Conservation (phyloP, 2,888 invertebrate species). For the Platerodrilus igneus region DNA sequence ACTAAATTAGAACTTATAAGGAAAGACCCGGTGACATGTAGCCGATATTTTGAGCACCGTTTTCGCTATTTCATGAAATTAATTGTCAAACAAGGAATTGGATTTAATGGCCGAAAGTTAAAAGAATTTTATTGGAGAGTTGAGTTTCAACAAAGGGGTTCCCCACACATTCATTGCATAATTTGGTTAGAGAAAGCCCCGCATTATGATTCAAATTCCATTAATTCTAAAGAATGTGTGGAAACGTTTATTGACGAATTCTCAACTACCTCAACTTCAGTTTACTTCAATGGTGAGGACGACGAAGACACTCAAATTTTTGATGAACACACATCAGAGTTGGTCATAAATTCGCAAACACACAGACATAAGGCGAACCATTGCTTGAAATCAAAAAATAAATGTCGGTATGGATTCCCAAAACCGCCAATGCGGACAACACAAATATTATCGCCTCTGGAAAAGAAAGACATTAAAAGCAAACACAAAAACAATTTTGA, state of each 20-base stretch:
- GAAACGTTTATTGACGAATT: constrained; percentile 3
- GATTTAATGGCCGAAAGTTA: background rate
- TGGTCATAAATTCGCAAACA: too few relatives aligned
- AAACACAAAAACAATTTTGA: background rate
- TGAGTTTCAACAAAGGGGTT: constrained; percentile 6
- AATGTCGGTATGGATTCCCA: too few relatives aligned
- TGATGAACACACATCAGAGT: background rate
- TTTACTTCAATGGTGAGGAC: background rate
- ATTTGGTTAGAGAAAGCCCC: constrained; percentile 2
- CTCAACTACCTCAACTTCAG: background rate
- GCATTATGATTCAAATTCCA: background rate
- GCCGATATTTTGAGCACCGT: constrained; percentile 3
- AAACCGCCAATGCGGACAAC: too few relatives aligned
- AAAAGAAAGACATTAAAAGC: background rate
- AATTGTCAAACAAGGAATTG: background rate
- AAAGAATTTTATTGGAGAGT: background rate
- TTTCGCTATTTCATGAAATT: background rate
- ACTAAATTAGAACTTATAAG: too few relatives aligned
- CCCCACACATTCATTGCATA: background rate
- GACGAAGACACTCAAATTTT: background rate
- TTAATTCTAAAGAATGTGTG: too few relatives aligned
- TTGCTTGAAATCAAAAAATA: constrained; percentile 1
- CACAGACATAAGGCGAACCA: constrained; percentile 2
- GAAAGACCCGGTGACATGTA: constrained; percentile 5
- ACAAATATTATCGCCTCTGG: too few relatives aligned